These are phyloP conservation scores for Esox lucius DNA, from an alignment of 2,797 vertebrate species.

Conservation along the genomic window DNA sequence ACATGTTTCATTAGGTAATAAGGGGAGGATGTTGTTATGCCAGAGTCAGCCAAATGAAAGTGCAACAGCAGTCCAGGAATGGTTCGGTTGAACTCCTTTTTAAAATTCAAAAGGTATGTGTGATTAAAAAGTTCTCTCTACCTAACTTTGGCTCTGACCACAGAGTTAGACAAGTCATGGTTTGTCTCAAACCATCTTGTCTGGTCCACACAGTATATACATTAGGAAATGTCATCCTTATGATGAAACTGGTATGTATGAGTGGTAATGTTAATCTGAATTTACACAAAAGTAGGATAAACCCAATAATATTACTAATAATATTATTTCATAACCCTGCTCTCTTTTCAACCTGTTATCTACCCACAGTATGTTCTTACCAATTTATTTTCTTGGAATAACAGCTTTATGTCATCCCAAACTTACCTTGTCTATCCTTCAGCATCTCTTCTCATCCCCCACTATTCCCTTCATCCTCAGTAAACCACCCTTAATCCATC, in stretches of 20 bases:
- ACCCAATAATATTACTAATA: background rate
- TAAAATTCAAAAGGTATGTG: background rate
- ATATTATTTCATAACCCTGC: too few relatives aligned
- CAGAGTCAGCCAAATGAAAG: background rate
- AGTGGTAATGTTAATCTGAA: background rate
- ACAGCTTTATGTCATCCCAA: background rate
- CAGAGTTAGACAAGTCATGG: background rate
- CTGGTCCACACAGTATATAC: background rate
- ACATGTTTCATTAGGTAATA: background rate
- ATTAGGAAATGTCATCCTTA: background rate
- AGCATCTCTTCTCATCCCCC: background rate
- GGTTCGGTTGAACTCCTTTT: background rate
- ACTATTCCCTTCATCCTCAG: conserved; percentile 6
- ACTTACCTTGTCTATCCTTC: background rate
- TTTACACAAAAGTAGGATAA: background rate
- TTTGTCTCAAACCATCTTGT: background rate
- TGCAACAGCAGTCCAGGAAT: background rate
- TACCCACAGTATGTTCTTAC: background rate
- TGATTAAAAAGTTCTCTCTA: background rate
- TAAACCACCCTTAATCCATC: conserved; percentile 29
- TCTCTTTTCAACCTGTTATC: background rate
- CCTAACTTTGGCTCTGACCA: background rate
- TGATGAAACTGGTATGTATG: background rate
- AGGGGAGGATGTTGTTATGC: background rate
- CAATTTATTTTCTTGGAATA: background rate